These are phyloP conservation scores for Podiceps cristatus DNA, from an alignment of 2,113 vertebrate species.

Conservation along the genomic window DNA sequence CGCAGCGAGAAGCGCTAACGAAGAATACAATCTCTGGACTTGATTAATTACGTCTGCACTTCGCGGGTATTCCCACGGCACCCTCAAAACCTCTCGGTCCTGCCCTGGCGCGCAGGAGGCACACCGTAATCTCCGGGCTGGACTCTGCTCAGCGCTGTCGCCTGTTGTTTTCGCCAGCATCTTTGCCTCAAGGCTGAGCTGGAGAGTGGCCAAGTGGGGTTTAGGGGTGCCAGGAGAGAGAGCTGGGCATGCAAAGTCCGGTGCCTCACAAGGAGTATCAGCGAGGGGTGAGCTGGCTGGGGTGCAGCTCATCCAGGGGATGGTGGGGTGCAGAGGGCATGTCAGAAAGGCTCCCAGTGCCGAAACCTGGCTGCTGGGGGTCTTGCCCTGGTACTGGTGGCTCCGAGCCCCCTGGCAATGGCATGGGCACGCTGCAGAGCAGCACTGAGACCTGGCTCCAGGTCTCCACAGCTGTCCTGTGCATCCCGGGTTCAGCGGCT, in stretches of 20 bases:
- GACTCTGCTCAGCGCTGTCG: not conserved
- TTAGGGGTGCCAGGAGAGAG: not conserved
- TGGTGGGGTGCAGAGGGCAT: not conserved
- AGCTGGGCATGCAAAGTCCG: not conserved
- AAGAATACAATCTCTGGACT: not conserved
- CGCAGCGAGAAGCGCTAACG: accelerated
- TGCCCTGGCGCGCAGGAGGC: not conserved
- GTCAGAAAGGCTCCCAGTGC: not conserved
- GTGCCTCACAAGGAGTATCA: not conserved
- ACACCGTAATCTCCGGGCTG: not conserved
- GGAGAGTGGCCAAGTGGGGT: not conserved
- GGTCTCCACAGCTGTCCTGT: not conserved
- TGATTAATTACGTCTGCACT: not conserved
- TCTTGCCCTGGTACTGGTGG: not conserved
- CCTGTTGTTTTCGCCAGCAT: not conserved
- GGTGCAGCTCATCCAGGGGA: not conserved
- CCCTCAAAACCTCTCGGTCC: not conserved
- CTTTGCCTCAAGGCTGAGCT: not conserved
- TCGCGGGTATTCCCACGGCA: not conserved
- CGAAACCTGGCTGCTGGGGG: not conserved
- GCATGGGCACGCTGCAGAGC: not conserved
- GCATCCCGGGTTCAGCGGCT: not conserved
- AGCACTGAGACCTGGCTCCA: too few species aligned
- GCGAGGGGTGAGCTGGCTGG: not conserved
- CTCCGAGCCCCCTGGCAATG: not conserved